phyloP scores from a whole-genome alignment of 2,797 vertebrate species.

The Pempheris klunzingeri region DNA sequence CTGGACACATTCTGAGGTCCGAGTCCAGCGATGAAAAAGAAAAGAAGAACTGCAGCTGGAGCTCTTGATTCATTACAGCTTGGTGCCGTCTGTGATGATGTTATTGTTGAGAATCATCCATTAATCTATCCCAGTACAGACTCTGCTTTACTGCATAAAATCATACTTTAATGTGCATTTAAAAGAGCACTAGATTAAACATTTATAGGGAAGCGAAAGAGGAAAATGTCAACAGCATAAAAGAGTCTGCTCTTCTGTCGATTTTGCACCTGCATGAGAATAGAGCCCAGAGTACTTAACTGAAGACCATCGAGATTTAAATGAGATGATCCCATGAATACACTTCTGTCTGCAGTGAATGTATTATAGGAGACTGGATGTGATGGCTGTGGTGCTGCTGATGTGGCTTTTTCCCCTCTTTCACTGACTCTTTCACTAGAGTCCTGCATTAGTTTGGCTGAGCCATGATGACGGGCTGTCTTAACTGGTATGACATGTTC shows the following conservation, averaged over 20 bases:
- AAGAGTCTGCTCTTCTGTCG: constrained; percentile 10
- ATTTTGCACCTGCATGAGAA: constrained; percentile 39
- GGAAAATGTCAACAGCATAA: constrained; percentile 21
- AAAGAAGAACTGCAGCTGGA: not conserved
- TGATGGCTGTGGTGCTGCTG: constrained; percentile 35
- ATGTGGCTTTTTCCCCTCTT: constrained; percentile 20
- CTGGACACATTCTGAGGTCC: not conserved
- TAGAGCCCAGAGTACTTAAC: constrained; percentile 16
- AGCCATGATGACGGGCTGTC: constrained; percentile 60
- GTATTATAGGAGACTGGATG: constrained; percentile 20
- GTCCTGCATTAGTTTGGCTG: constrained; percentile 31
- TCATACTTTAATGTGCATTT: constrained; percentile 25
- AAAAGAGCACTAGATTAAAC: constrained; percentile 13
- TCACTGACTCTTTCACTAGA: constrained; percentile 40
- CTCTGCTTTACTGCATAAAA: constrained; percentile 17
- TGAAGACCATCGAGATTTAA: constrained; percentile 16
- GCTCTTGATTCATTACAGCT: not conserved
- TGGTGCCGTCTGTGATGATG: not conserved
- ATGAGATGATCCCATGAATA: constrained; percentile 34
- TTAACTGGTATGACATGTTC: constrained; percentile 34
- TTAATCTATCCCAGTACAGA: not conserved
- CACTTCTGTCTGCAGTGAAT: constrained; percentile 9
- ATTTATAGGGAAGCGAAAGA: not conserved
- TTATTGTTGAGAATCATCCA: constrained; percentile 17
- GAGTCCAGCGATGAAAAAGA: not conserved